Conservation (phyloP, 23 tunicate species). For the Oikopleura albicans region DNA sequence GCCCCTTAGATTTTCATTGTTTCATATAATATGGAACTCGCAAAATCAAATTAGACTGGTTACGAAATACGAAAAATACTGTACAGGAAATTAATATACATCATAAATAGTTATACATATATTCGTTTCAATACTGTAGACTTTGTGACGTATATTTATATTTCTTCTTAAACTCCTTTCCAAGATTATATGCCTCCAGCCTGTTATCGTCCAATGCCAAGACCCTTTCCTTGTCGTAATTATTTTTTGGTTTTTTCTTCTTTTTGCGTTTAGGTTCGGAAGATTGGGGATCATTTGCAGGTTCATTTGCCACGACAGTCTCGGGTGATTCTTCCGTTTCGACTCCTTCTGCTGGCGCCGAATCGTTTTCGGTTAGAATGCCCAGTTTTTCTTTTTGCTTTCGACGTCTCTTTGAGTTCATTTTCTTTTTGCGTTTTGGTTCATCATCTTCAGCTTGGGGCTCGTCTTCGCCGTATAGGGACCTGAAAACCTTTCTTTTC, state of each 20-base stretch:
- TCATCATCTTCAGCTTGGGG: background rate
- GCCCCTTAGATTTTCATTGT: no score
- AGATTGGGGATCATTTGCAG: no score
- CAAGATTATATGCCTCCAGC: background rate
- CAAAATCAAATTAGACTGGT: no score
- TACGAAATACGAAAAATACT: no score
- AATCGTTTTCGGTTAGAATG: background rate
- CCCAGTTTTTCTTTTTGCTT: background rate
- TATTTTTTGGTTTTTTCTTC: background rate
- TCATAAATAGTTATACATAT: no score
- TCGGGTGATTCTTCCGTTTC: background rate
- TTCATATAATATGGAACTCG: no score
- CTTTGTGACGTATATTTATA: background rate
- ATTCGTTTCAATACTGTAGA: no score
- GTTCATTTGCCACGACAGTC: background rate
- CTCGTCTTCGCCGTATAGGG: background rate
- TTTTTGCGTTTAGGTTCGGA: background rate
- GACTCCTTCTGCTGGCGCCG: background rate
- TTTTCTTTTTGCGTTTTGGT: background rate
- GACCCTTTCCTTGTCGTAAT: background rate
- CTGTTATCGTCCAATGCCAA: background rate
- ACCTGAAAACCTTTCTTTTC: background rate
- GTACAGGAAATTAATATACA: no score
- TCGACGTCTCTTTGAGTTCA: background rate
- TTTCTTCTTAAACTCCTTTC: background rate